Base-by-base conservation (phyloP, 2,113 vertebrate genomes). In the Orthochromis indermauri region DNA sequence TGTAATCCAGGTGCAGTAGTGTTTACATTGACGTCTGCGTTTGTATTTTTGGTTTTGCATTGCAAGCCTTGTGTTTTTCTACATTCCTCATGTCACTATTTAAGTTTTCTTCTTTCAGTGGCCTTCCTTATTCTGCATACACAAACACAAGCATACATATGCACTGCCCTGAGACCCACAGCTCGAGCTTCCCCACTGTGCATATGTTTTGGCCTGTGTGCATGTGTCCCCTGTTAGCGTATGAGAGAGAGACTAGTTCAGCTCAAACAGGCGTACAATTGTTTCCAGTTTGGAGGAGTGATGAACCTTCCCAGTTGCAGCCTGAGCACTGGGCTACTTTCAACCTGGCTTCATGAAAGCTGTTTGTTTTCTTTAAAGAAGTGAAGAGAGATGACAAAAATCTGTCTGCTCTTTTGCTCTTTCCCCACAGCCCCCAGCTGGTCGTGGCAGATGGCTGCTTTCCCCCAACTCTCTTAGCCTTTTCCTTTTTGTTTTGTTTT, bases 201-300 rank as follows among this genome's bases (percentile, higher is more conserved):
- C 16, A 49, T 54, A 91, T 61, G 88, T 68, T 92, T 91, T 42
- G 85, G 86, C 54, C 71, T 26, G 33, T 71, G 73, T 59, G 33
- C 28, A 2, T 76, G 66, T 26, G 42, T 76, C 9, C 3, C 10
- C 8, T 76, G 24, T 76, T 19, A 13, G 2, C 1, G 3, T 49
- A 28, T 78, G 26, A 78, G 10, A 78, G 16, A 54, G 55, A 78
- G 35, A 37, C 80, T 51, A 73, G 42, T 86, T 10, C 47, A 81
- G 28, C 26, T n/a, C 8, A 16, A 83, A 19, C 61, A 78, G 78
- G 53, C 51, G 80, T 82, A 83, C 59, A 68, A 79, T 13, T 59
- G 80, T 87, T 91, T 57, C 63, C 91, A 87, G 51, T 63, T 55
- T 89, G 59, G 92, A 86, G 86, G 89, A 92, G 91, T 31, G 51